Percentiles rank a stretch among this genome's conserved stretches.
Conservation (phyloP, 2,113 vertebrate genomes). For the Lates calcarifer region DNA sequence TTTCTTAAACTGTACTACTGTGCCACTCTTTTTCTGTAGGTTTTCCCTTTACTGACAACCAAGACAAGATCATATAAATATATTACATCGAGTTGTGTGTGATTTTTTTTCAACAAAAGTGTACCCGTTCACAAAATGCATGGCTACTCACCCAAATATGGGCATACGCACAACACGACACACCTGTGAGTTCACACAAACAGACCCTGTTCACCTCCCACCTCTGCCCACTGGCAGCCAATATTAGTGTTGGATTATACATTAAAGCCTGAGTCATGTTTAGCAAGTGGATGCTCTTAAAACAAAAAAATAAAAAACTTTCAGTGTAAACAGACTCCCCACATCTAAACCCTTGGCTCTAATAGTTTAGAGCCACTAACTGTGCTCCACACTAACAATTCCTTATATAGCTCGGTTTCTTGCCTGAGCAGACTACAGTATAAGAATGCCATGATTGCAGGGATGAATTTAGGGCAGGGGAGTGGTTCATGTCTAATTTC, state of each 20-base stretch:
- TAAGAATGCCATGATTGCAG: constrained; percentile 43
- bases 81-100: not conserved
- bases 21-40: not conserved
- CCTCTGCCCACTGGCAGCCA: constrained; percentile 37
- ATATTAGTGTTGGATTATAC: constrained; percentile 68
- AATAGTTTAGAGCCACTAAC: constrained; percentile 54
- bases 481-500: constrained; percentile 60
- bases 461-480: constrained; percentile 53
- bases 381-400: constrained; percentile 59
- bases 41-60: not conserved
- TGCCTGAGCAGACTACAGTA: constrained; percentile 42
- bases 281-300: constrained; percentile 65
- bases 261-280: constrained; percentile 56
- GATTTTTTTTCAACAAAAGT: not conserved
- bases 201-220: not conserved
- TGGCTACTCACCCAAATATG: constrained; percentile 24
- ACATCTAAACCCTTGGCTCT: constrained; percentile 42
- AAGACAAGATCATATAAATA: not conserved
- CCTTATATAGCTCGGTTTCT: constrained; percentile 76
- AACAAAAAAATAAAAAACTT: constrained; percentile 61
- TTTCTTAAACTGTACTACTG: not conserved
- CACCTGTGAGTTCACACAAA: constrained; percentile 47
- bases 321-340: constrained; percentile 61
- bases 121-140: not conserved
- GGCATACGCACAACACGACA: constrained; percentile 2